phyloP scores from a whole-genome alignment of 2,888 invertebrate genomes.

The Globia sparganii region DNA sequence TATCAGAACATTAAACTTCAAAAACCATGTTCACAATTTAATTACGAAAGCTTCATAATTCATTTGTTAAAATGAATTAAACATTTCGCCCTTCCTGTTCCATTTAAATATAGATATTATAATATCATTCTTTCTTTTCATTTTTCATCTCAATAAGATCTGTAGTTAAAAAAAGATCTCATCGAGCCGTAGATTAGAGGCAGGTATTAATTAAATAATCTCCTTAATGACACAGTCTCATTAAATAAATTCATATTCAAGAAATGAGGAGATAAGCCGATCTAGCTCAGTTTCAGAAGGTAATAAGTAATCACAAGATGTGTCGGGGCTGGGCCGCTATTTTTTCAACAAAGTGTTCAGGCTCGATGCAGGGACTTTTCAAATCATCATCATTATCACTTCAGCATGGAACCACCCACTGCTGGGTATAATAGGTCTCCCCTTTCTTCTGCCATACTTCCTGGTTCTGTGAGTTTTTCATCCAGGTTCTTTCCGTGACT shows the following conservation, averaged over 20 bases:
- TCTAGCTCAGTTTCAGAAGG: background rate
- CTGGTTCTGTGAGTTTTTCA: too few species aligned
- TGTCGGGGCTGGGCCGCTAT: background rate
- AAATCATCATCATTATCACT: too few species aligned
- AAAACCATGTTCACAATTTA: background rate
- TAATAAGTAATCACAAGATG: background rate
- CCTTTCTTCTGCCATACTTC: too few species aligned
- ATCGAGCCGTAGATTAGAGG: background rate
- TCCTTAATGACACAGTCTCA: background rate
- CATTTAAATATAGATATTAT: slow-evolving; percentile 1
- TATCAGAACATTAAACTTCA: slow-evolving; percentile 1
- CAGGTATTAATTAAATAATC: slow-evolving; percentile 5
- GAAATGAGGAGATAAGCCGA: background rate
- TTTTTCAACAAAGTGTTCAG: background rate
- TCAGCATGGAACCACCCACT: too few species aligned
- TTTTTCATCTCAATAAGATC: slow-evolving; percentile 7
- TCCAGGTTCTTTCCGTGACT: too few species aligned
- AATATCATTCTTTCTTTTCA: background rate
- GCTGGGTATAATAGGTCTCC: too few species aligned
- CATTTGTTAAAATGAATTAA: slow-evolving; percentile 1
- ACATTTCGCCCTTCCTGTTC: background rate
- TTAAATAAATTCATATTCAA: background rate
- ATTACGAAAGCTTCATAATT: background rate
- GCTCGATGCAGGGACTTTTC: background rate
- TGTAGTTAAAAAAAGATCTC: slow-evolving; percentile 7